Conservation (phyloP, 2,797 vertebrate species). For the Chromis chromis region DNA sequence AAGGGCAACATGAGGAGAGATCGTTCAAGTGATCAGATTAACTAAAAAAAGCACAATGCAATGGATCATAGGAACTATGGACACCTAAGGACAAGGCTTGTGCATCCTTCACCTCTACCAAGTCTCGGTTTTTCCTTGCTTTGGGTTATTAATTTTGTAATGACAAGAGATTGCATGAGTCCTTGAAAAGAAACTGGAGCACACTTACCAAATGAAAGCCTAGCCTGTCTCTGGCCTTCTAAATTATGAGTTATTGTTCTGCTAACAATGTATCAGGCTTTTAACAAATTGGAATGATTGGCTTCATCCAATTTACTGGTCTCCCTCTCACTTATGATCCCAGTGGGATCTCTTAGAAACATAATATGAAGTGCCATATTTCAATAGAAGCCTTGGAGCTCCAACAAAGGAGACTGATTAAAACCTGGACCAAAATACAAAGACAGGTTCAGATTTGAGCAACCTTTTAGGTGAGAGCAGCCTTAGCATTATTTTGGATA, state of each 20-base stretch:
- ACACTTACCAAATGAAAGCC: constrained; percentile 69
- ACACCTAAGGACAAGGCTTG: constrained; percentile 44
- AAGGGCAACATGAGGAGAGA: constrained; percentile 49
- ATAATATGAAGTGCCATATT: constrained; percentile 76
- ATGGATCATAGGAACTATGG: constrained; percentile 57
- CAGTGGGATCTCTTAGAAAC: constrained; percentile 64
- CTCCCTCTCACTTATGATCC: constrained; percentile 67
- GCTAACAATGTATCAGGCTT: constrained; percentile 75
- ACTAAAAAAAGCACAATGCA: constrained; percentile 34
- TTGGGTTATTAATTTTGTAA: constrained; percentile 77
- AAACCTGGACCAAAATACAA: constrained; percentile 68
- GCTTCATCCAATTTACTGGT: constrained; percentile 74
- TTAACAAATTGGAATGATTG: constrained; percentile 81
- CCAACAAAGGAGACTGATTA: constrained; percentile 77
- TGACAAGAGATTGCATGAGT: constrained; percentile 69
- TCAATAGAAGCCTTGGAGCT: constrained; percentile 65
- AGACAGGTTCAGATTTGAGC: constrained; percentile 53
- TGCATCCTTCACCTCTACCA: constrained; percentile 51
- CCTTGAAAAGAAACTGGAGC: constrained; percentile 74
- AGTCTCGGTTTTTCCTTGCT: constrained; percentile 49
- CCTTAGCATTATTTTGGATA: constrained; percentile 59
- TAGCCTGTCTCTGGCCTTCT: constrained; percentile 57
- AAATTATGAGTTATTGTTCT: constrained; percentile 82
- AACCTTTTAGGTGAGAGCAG: constrained; percentile 55
- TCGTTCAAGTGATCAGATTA: constrained; percentile 74